Conservation (phyloP, 1,140 invertebrate species). For the Zaprionus africanus region DNA sequence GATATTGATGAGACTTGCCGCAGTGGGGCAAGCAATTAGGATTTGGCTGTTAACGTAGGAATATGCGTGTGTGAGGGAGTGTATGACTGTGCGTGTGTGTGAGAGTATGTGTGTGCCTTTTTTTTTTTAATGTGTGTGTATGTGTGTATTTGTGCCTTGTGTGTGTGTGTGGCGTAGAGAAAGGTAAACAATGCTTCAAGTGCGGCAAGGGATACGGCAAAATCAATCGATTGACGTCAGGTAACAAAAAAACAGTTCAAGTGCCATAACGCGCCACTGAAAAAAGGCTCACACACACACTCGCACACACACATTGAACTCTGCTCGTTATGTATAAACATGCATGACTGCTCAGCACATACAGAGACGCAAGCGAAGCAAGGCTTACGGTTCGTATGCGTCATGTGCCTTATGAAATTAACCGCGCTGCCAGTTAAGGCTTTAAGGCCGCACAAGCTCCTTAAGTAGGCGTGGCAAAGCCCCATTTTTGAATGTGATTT, state of each 20-base stretch:
- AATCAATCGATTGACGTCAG: constrained; percentile 82
- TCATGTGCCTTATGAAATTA: constrained; percentile 63
- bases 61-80: not conserved
- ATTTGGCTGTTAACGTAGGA: constrained; percentile 14
- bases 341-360: constrained; percentile 51
- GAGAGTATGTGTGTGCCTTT: not conserved
- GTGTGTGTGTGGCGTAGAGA: not conserved
- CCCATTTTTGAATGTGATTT: constrained; percentile 24
- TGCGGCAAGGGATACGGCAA: constrained; percentile 16
- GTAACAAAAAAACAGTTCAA: constrained; percentile 47
- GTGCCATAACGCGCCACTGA: constrained; percentile 26
- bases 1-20: constrained; percentile 59
- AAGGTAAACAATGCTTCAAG: constrained; percentile 28
- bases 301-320: constrained; percentile 5
- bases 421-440: constrained; percentile 26
- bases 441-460: constrained; percentile 17
- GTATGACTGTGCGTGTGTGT: not conserved
- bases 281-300: constrained; percentile 21
- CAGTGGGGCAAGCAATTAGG: constrained; percentile 54
- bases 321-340: constrained; percentile 49
- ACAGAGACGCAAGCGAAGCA: constrained; percentile 16
- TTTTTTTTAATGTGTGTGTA: not conserved
- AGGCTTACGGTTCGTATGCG: constrained; percentile 51
- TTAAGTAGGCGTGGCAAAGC: constrained; percentile 22
- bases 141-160: not conserved